Evolutionary conservation across 2,113 vertebrate genomes (phyloP).

Genomic region (Cyprinus carpio): DNA sequence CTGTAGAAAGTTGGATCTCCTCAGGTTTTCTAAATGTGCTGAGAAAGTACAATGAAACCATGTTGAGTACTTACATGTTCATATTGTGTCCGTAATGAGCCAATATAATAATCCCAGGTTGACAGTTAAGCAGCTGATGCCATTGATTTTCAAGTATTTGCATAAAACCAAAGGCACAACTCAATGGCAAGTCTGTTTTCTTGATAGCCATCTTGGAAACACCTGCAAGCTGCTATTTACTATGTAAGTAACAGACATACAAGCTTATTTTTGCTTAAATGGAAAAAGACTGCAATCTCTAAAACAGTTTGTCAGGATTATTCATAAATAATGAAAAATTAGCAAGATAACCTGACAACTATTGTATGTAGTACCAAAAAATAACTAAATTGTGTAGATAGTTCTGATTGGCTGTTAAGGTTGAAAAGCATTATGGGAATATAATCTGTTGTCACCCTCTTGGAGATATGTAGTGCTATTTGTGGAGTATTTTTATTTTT

Average conservation of each 20-base stretch:
- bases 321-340: too few species aligned
- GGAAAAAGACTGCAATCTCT: not conserved
- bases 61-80: not conserved
- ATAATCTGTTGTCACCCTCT: too few species aligned
- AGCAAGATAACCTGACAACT: too few species aligned
- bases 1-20: not conserved
- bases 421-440: too few species aligned
- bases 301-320: too few species aligned
- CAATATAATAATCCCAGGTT: not conserved
- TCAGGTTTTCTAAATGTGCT: not conserved
- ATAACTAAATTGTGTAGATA: too few species aligned
- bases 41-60: not conserved
- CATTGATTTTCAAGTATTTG: not conserved
- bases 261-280: not conserved
- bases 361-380: too few species aligned
- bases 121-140: not conserved
- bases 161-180: not conserved
- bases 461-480: too few species aligned
- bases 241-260: not conserved
- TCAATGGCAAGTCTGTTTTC: not conserved
- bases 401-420: too few species aligned
- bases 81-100: not conserved
- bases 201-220: not conserved
- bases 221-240: not conserved
- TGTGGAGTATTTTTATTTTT: too few species aligned